A percentile compares a stretch with the other conserved stretches of the same genome.
Evolutionary conservation across 2,113 vertebrate species (phyloP).

Genomic region (Oxyruncus cristatus): DNA sequence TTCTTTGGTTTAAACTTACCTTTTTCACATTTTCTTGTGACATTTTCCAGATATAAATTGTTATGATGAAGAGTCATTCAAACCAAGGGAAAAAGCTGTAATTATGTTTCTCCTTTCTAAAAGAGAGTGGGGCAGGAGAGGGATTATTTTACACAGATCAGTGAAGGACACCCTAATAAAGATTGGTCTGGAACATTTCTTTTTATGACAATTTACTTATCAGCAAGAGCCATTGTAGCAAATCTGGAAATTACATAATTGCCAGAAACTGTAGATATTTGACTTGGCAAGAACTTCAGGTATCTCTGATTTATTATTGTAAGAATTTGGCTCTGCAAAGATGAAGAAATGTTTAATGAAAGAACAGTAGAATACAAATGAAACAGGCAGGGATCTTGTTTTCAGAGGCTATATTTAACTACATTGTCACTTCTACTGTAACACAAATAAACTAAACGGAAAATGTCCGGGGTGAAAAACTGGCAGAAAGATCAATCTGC

Average conservation of each 20-base stretch:
- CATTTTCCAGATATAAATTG: conserved; percentile 85
- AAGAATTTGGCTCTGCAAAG: conserved; percentile 78
- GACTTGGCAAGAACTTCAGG: conserved; percentile 77
- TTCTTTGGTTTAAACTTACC: conserved; percentile 77
- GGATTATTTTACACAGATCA: conserved; percentile 78
- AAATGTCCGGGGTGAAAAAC: conserved; percentile 42
- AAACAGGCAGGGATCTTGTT: conserved; percentile 70
- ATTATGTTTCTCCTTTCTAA: conserved; percentile 58
- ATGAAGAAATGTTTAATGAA: conserved; percentile 85
- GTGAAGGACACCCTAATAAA: conserved; percentile 81
- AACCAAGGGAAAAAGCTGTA: conserved; percentile 65
- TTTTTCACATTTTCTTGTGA: conserved; percentile 78
- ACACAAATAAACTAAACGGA: conserved; percentile 77
- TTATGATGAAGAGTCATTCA: conserved; percentile 80
- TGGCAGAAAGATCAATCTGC: conserved; percentile 12
- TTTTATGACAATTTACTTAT: conserved; percentile 81
- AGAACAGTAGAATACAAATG: conserved; percentile 78
- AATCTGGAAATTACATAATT: conserved; percentile 87
- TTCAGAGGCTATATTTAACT: conserved; percentile 75
- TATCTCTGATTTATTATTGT: conserved; percentile 85
- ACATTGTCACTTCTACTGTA: conserved; percentile 73
- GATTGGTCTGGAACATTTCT: conserved; percentile 82
- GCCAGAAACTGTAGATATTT: conserved; percentile 86
- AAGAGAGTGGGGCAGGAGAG: conserved; percentile 27
- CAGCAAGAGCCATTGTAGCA: conserved; percentile 77